Conservation (phyloP, 2,888 invertebrate species). For the Lithophane ornitopus region DNA sequence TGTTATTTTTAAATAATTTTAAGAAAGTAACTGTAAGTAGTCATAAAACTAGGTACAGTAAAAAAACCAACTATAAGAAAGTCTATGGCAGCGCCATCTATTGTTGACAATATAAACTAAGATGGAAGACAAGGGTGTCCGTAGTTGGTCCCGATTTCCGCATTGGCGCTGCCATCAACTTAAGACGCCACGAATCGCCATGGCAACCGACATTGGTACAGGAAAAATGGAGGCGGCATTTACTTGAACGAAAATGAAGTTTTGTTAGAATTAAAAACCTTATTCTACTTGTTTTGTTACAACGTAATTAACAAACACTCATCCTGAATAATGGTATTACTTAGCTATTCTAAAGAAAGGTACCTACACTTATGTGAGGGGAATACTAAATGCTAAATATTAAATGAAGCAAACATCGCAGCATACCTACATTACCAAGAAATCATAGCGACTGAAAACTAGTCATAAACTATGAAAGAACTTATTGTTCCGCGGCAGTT, state of each 20-base stretch:
- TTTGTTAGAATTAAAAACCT: neutral
- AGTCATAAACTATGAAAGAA: slow-evolving; percentile 38
- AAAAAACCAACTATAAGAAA: neutral
- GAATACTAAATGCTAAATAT: neutral
- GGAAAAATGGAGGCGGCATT: slow-evolving; percentile 25
- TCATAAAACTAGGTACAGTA: neutral
- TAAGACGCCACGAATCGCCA: slow-evolving; percentile 43
- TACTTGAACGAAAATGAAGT: neutral
- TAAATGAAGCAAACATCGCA: neutral
- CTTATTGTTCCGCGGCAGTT: slow-evolving; percentile 27
- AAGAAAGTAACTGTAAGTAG: too few species aligned
- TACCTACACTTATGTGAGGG: neutral
- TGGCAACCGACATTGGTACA: slow-evolving; percentile 43
- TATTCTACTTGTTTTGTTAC: neutral
- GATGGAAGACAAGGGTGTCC: slow-evolving; percentile 23
- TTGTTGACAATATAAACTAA: slow-evolving; percentile 31
- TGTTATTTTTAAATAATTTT: neutral
- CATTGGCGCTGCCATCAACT: slow-evolving; percentile 53
- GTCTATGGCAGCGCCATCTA: slow-evolving; percentile 58
- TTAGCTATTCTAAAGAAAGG: neutral
- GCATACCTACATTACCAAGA: neutral
- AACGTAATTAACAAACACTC: neutral
- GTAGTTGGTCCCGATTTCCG: slow-evolving; percentile 53
- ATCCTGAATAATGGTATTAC: neutral
- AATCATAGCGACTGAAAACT: slow-evolving; percentile 1